Evolutionary conservation across 2,888 invertebrate genomes (phyloP), one percentile per base, ranked within the genome.

Genomic region (Icerya purchasi): DNA sequence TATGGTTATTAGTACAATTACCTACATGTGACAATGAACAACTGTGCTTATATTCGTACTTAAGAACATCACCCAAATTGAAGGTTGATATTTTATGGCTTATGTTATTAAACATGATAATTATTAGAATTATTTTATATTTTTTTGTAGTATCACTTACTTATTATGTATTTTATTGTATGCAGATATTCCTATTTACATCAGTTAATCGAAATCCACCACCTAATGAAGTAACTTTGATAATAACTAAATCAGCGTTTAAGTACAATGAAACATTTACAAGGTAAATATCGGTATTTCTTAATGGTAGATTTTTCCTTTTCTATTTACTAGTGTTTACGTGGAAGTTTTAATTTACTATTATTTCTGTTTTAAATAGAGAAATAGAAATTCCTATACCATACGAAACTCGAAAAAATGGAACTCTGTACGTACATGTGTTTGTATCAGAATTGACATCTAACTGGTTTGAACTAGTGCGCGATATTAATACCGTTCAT

Each of bases 341-440:
- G 14, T 36, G 5, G 36, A 8, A 8, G 14, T 36, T 5, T n/a
- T n/a, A n/a, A n/a, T n/a, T n/a, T n/a, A n/a, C n/a, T n/a, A n/a
- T n/a, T n/a, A n/a, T n/a, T n/a, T n/a, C n/a, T n/a, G n/a, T n/a
- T 36, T 36, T 36, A 36, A 8, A 36, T 14, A 36, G 36, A 36
- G 36, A 36, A 8, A 36, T 36, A 36, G 14, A 8, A 36, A 36
- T 36, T 36, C 36, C 36, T 63, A 74, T 93, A 64, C 87, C 91
- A 2, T 71, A 73, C 22, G 79, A 79, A 70, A 87, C 86, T 0
- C 76, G 85, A 18, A 79, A 81, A 61, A 94, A 94, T 76, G 94
- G 93, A 1, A 84, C 86, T 3, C 70, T 94, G 54, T 84, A 76
- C 68, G 77, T 91, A 68, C 87, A 90, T 71, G 78, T 84, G 1